Evolutionary conservation across 2,113 vertebrate species (phyloP), one percentile per base, ranked within the genome.

Genomic region (Panthera tigris): DNA sequence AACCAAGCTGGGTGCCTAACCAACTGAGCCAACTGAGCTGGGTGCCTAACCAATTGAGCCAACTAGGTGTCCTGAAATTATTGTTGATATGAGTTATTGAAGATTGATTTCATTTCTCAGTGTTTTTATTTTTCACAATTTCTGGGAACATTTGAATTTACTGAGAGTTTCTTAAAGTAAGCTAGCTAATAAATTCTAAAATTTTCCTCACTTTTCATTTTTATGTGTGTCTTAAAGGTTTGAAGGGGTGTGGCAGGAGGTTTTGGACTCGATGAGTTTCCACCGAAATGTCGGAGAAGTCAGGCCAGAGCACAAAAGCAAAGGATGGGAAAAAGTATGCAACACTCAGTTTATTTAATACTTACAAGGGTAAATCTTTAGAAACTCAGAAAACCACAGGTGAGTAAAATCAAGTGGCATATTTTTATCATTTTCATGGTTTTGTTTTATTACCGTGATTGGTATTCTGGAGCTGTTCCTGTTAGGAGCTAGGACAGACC

Each of bases 311-410:
- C 99, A 99, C 99, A 99, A 99, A 99, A 99, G 99, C 99, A 99
- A 99, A 99, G 99, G 99, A 99, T 99, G 99, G 99, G 99, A 99
- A 99, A 95, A 99, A 99, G 99, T 99, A 99, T 99, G 99, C 99
- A 90, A 99, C 99, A 96, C 99, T 99, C 99, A 99, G 99, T 99
- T 99, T 99, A 96, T 99, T 99, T 99, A 99, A 99, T 98, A 99
- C 99, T 83, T 99, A 99, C 98, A 99, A 99, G 98, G 99, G 99
- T 97, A 99, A 99, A 98, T 99, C 99, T 98, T 98, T 99, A 99
- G 99, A 99, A 99, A 99, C 99, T 97, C 99, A 99, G 98, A 99
- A 99, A 99, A 99, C 99, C 98, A 99, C 99, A 99, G 99, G 99
- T 99, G 98, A 98, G 99, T 97, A 97, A 95, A 94, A 41, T 91